Evolutionary conservation across 2,113 vertebrate species (phyloP), one percentile per base, ranked within the genome.

Genomic region (Tragelaphus scriptus): DNA sequence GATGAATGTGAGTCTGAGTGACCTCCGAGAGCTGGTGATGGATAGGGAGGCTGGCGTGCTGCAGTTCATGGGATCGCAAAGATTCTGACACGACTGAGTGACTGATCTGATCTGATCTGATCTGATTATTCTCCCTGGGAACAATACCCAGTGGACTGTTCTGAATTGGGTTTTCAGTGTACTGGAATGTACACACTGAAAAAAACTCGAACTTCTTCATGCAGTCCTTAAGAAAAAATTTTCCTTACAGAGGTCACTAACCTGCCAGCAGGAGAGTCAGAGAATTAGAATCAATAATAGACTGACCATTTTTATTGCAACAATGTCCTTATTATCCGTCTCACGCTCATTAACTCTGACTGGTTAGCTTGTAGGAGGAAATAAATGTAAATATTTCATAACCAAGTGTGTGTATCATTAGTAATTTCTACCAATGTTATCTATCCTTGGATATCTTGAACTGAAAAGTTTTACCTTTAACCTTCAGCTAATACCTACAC

Each of bases 381-480:
- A 65, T n/a, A 36, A 94, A 94, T 63, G 26, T 49, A 77, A 65
- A 91, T 71, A 21, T 47, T 65, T 96, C 12, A 32, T n/a, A 80
- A 85, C 9, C 4, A 75, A 85, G 14, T 26, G 2, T n/a, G 28
- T 36, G 16, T 71, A 2, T 84, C 63, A 28, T 53, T 30, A 85
- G 6, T 65, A 81, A 85, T 95, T 88, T 36, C 77, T 85, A 53
- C 16, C 28, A 65, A 5, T 25, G 32, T 65, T 36, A 1, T 77
- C 23, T 75, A 65, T 3, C 6, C 30, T 77, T 65, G 47, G 5
- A 81, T 11, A 40, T 40, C 61, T 49, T 75, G 77, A 88, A 75
- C 81, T 88, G 19, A 90, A 93, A 28, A 63, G 13, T 36, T 97
- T 97, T 30, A 49, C n/a, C n/a, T 58, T 88, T 86, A 93, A 82